phyloP scores from a whole-genome alignment of 30 jellyfish, hydroid and myxozoan genomes.

The Turritopsis dohrnii region DNA sequence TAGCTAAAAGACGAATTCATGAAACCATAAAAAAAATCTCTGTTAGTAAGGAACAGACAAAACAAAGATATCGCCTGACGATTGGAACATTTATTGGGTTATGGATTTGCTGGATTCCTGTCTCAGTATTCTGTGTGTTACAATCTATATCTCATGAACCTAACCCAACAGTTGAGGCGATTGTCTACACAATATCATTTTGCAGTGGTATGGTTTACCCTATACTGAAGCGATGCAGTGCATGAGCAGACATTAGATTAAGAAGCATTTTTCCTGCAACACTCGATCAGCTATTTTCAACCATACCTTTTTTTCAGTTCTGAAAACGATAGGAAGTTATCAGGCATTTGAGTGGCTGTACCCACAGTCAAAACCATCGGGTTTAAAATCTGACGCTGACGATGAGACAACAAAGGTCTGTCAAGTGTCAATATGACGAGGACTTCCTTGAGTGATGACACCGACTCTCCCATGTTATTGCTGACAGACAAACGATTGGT shows the following conservation, averaged over 20 bases:
- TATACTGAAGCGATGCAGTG: neutral
- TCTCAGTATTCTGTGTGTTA: neutral
- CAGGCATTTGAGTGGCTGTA: conserved; percentile 68
- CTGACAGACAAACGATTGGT: conserved; percentile 46
- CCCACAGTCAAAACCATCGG: conserved; percentile 63
- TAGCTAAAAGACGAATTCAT: neutral
- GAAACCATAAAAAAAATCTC: neutral
- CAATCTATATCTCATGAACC: neutral
- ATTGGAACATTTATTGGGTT: neutral
- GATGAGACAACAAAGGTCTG: conserved; percentile 73
- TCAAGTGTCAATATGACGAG: conserved; percentile 56
- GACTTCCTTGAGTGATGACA: conserved; percentile 57
- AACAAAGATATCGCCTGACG: neutral
- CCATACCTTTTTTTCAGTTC: conserved; percentile 28
- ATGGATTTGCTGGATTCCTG: neutral
- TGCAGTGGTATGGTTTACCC: neutral
- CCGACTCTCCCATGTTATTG: conserved; percentile 32
- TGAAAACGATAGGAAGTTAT: conserved; percentile 40
- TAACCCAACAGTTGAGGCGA: neutral
- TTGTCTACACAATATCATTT: neutral
- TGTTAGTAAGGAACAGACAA: neutral
- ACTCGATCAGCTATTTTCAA: neutral
- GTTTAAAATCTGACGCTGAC: conserved; percentile 63
- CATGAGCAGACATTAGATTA: no score
- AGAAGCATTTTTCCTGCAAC: neutral